Conservation (phyloP, 2,888 invertebrate genomes). For the Lasioglossum malachurum region DNA sequence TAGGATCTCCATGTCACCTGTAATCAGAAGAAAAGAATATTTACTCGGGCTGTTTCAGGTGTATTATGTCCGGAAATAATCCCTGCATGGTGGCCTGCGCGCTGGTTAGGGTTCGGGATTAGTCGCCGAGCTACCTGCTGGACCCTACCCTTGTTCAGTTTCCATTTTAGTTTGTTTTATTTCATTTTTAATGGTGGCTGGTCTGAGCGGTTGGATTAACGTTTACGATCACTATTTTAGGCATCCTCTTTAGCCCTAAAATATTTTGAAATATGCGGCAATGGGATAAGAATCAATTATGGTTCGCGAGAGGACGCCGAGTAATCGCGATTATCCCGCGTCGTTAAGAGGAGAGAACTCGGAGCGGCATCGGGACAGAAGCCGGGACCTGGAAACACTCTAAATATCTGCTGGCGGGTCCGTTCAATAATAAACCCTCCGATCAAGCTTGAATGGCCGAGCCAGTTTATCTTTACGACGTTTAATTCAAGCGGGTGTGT, state of each 20-base stretch:
- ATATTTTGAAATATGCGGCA: neutral
- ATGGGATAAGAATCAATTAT: neutral
- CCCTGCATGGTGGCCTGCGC: neutral
- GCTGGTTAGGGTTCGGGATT: neutral
- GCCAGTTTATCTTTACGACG: slow-evolving; percentile 68
- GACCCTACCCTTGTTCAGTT: neutral
- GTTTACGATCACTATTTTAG: neutral
- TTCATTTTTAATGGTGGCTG: neutral
- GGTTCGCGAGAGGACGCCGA: neutral
- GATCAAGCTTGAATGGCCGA: slow-evolving; percentile 64
- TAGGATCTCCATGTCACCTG: slow-evolving; percentile 91
- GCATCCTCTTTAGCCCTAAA: neutral
- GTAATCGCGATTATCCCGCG: neutral
- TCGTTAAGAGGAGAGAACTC: neutral
- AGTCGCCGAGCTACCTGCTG: neutral
- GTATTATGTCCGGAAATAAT: neutral
- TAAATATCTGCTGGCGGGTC: slow-evolving; percentile 63
- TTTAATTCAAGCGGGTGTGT: slow-evolving; percentile 47
- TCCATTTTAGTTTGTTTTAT: neutral
- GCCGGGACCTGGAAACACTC: slow-evolving; percentile 57
- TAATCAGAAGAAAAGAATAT: neutral
- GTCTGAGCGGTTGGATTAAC: neutral
- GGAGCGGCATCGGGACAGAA: slow-evolving; percentile 23
- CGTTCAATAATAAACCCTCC: slow-evolving; percentile 75
- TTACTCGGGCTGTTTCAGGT: neutral